Percentiles rank a stretch among this genome's conserved stretches.
phyloP scores from a whole-genome alignment of 2,797 vertebrate species.

The Coccyzus lansbergi region DNA sequence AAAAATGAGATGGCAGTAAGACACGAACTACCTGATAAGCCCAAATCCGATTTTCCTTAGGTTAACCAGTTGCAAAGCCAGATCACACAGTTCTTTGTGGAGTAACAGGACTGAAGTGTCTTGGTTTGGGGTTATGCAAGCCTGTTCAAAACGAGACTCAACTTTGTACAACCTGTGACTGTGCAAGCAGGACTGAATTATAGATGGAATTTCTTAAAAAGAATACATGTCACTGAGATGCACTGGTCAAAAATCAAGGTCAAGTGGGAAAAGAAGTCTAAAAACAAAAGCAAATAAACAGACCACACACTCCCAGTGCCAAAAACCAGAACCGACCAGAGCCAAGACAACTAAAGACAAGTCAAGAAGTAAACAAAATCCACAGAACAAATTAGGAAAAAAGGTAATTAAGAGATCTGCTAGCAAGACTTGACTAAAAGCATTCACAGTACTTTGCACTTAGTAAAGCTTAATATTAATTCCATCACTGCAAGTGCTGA shows the following conservation, averaged over 20 bases:
- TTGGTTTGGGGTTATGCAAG: not conserved
- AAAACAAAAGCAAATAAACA: not conserved
- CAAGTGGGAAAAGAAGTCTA: not conserved
- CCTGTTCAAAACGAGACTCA: not conserved
- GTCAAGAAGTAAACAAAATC: not conserved
- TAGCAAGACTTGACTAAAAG: not conserved
- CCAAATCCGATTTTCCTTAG: not conserved
- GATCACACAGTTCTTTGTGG: not conserved
- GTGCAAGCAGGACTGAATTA: not conserved
- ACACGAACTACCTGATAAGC: not conserved
- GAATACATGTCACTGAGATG: not conserved
- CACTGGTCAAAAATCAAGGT: not conserved
- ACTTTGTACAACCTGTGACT: not conserved
- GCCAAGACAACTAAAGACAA: not conserved
- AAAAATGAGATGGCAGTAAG: slow-evolving; percentile 4
- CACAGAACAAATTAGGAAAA: not conserved
- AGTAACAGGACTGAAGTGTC: not conserved
- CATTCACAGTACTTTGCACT: not conserved
- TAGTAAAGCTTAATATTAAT: not conserved
- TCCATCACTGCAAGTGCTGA: not conserved
- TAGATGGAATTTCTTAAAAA: not conserved
- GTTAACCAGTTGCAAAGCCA: not conserved
- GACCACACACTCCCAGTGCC: not conserved
- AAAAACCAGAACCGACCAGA: not conserved
- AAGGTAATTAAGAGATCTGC: not conserved